A percentile compares a stretch with the other conserved stretches of the same genome.
Evolutionary conservation across 2,113 vertebrate species (phyloP).

Genomic region (Mastomys natalensis): DNA sequence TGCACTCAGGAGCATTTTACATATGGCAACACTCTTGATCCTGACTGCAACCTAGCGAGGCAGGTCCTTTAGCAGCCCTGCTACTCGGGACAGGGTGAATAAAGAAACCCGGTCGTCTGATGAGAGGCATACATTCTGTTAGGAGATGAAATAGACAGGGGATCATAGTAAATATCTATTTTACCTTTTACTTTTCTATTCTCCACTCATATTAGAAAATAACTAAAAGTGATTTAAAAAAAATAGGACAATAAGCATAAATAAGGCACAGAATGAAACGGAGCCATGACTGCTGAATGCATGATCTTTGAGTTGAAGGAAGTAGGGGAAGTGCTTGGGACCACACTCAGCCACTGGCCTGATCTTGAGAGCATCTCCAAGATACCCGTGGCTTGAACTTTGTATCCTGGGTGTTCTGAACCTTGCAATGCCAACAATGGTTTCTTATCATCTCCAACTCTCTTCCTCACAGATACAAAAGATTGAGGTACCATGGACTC

Average conservation of each 20-base stretch:
- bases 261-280: slow-evolving; percentile 24
- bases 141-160: slow-evolving; percentile 31
- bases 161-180: slow-evolving; percentile 24
- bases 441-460: too few species aligned
- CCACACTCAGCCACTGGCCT: background rate
- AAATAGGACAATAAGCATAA: slow-evolving; percentile 66
- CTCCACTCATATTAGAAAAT: slow-evolving; percentile 47
- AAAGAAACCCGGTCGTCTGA: background rate
- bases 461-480: fast-evolving
- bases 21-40: background rate
- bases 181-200: slow-evolving; percentile 63
- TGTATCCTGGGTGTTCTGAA: background rate
- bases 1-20: background rate
- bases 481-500: background rate
- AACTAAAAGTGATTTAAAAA: slow-evolving; percentile 63
- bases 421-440: fast-evolving
- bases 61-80: background rate
- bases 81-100: slow-evolving; percentile 30
- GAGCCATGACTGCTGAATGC: background rate
- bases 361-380: background rate
- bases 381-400: fast-evolving
- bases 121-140: background rate
- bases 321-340: fast-evolving
- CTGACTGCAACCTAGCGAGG: background rate
- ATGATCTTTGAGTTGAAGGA: background rate